Evolutionary conservation across 2,797 vertebrate species (phyloP).

Genomic region (Mastacembelus armatus): DNA sequence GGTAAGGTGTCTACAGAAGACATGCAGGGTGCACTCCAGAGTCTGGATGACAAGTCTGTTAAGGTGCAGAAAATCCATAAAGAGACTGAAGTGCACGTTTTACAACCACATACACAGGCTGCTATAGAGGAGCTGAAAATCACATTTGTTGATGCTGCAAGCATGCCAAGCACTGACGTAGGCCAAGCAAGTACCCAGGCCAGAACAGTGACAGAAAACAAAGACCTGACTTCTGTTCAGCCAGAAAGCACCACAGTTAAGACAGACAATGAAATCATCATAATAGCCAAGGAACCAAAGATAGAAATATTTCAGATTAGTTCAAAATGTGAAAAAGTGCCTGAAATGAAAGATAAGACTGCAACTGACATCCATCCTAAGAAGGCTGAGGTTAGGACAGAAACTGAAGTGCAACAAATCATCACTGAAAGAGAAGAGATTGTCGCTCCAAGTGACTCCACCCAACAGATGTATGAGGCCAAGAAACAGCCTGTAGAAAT

Average conservation of each 20-base stretch:
- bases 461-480: background rate
- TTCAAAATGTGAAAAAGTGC: background rate
- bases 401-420: background rate
- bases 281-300: background rate
- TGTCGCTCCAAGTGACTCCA: background rate
- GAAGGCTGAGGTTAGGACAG: background rate
- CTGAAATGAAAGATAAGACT: background rate
- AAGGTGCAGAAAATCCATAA: background rate
- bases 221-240: background rate
- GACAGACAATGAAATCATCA: too few relatives aligned
- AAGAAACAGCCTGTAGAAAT: background rate
- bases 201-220: background rate
- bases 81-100: background rate
- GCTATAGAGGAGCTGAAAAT: background rate
- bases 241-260: too few relatives aligned
- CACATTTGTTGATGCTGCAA: background rate
- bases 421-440: background rate
- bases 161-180: background rate
- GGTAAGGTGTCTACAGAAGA: background rate
- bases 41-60: background rate
- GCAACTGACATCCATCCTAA: background rate
- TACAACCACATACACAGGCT: background rate
- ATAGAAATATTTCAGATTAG: slow-evolving; percentile 1
- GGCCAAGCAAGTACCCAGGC: background rate
- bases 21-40: background rate